Evolutionary conservation across 2,113 vertebrate genomes (phyloP), one percentile per base, ranked within the genome.

Genomic region (Gambusia holbrooki): DNA sequence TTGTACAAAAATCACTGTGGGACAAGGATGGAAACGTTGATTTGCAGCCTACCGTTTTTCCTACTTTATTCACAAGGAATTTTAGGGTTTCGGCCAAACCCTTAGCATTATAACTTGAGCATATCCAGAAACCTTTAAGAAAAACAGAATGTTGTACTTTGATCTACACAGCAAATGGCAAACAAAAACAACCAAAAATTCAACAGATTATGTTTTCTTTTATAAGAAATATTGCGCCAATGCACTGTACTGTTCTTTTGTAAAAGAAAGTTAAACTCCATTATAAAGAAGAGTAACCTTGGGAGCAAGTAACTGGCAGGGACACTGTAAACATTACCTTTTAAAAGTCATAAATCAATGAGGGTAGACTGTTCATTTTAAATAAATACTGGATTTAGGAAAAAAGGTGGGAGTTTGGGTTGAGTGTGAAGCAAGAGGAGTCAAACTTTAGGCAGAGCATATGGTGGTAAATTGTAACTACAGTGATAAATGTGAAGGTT

Each of bases 311-410:
- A 90, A 84, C 87, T 90, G 89, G 88, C 87, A 88, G 68, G 70
- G 63, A 85, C 82, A 85, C 74, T 61, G 84, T 89, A 91, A 92
- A 90, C 77, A 80, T 70, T 70, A 79, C 65, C 82, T 81, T 85
- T 85, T 83, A 77, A 88, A 86, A 73, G 65, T 62, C 80, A 93
- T 92, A 90, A 91, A 93, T 93, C 89, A 90, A 81, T 30, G 2
- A 71, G 79, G 86, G 89, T 85, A 77, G 82, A 84, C 83, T 82
- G 76, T 87, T 88, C 86, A 83, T 89, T 89, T 89, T 82, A 91
- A 88, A 93, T 92, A 92, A 92, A 92, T 89, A 88, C 82, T 42
- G 42, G 74, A 85, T 80, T 79, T 62, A 17, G 37, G 77, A 80
- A 71, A 77, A 70, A 42, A 28, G 79, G 77, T 29, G 54, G 62